Percentiles rank a stretch among this genome's conserved stretches.
phyloP scores from a whole-genome alignment of 2,888 invertebrate genomes.

The Agrypnus murinus region DNA sequence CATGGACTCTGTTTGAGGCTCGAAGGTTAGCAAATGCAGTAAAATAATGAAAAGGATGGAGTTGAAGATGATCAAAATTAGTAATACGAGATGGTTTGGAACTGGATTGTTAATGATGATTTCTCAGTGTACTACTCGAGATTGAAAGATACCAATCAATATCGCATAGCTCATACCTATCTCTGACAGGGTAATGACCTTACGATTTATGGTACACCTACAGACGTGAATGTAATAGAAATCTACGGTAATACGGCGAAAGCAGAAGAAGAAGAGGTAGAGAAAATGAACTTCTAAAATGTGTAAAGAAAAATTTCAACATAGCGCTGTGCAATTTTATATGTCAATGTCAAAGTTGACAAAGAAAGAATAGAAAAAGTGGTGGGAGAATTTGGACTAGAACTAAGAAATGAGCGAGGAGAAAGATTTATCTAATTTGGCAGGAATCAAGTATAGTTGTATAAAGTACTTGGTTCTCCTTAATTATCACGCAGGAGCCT shows the following conservation, averaged over 20 bases:
- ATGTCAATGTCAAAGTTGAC: conserved; percentile 17
- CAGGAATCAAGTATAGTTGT: not conserved
- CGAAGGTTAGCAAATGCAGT: too few relatives aligned
- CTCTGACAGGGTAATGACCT: conserved; percentile 4
- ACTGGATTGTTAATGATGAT: too few relatives aligned
- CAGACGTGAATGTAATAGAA: conserved; percentile 13
- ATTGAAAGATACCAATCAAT: not conserved
- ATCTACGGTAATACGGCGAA: not conserved
- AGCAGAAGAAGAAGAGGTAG: conserved; percentile 2
- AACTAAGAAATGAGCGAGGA: not conserved
- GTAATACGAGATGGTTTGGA: too few relatives aligned
- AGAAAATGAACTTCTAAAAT: not conserved
- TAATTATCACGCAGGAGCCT: not conserved
- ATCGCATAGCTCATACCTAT: not conserved
- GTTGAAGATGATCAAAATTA: too few relatives aligned
- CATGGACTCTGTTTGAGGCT: too few relatives aligned
- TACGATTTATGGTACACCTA: conserved; percentile 3
- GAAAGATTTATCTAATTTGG: conserved; percentile 2
- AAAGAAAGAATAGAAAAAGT: not conserved
- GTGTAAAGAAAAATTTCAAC: conserved; percentile 9
- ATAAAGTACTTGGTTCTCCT: too few relatives aligned
- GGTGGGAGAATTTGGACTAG: conserved; percentile 5
- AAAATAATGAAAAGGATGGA: too few relatives aligned
- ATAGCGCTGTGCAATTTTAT: conserved; percentile 1
- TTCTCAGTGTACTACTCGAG: too few relatives aligned